Conservation (phyloP, 2,797 vertebrate genomes). For the Hydrophis major region DNA sequence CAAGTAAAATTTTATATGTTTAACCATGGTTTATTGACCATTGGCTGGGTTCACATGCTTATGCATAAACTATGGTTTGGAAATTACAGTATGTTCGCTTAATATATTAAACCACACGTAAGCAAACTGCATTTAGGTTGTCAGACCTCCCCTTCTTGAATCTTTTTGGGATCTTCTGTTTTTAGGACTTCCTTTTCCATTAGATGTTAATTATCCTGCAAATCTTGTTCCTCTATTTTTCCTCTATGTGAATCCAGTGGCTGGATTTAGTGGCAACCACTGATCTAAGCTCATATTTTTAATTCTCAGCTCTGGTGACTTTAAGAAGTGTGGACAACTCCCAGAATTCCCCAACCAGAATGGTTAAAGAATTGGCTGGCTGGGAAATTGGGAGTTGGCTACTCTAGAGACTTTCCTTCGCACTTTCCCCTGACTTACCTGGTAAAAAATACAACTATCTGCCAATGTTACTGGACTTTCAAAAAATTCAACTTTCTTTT, state of each 20-base stretch:
- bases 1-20: not conserved
- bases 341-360: not conserved
- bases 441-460: not conserved
- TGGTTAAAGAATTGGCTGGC: not conserved
- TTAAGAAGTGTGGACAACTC: not conserved
- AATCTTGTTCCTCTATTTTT: not conserved
- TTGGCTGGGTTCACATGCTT: not conserved
- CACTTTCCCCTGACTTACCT: not conserved
- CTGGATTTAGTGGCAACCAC: not conserved
- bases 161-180: not conserved
- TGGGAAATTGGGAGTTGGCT: not conserved
- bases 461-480: not conserved
- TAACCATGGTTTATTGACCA: not conserved
- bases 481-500: not conserved
- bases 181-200: not conserved
- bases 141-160: not conserved
- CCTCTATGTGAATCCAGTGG: not conserved
- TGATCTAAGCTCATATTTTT: not conserved
- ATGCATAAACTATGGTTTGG: not conserved
- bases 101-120: not conserved
- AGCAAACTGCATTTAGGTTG: not conserved
- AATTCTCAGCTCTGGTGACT: not conserved
- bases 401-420: not conserved
- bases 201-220: not conserved
- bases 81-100: not conserved